phyloP scores from a whole-genome alignment of 1,140 invertebrate species.

The Hypsibius dujardini region DNA sequence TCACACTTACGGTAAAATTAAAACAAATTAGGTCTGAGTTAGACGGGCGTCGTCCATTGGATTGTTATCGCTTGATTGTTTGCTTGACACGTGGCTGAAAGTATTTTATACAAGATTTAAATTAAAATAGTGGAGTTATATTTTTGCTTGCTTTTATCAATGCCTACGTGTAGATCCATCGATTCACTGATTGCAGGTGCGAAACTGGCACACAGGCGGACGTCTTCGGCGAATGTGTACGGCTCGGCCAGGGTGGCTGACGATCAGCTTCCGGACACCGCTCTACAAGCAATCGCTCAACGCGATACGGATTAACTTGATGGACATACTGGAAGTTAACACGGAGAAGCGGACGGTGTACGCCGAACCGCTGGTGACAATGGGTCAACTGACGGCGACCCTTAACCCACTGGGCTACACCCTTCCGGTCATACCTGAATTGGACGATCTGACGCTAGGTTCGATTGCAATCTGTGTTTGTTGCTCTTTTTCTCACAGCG shows the following conservation, averaged over 20 bases:
- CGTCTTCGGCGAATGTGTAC: conserved; percentile 48
- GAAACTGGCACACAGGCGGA: conserved; percentile 44
- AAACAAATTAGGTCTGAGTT: too few species aligned
- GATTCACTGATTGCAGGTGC: conserved; percentile 36
- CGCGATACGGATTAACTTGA: conserved; percentile 52
- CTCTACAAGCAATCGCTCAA: conserved; percentile 52
- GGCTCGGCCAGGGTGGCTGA: conserved; percentile 57
- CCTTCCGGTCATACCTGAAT: conserved; percentile 55
- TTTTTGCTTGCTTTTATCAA: too few species aligned
- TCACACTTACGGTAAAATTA: too few species aligned
- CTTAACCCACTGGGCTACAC: conserved; percentile 51
- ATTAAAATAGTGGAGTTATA: too few species aligned
- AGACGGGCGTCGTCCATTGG: too few species aligned
- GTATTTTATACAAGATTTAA: conserved; percentile 18
- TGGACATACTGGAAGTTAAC: conserved; percentile 55
- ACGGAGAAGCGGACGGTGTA: conserved; percentile 44
- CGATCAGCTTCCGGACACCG: conserved; percentile 51
- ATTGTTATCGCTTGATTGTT: not conserved
- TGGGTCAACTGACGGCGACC: conserved; percentile 56
- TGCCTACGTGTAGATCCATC: too few species aligned
- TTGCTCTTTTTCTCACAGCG: conserved; percentile 15
- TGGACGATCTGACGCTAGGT: conserved; percentile 52
- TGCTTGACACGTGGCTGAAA: not conserved
- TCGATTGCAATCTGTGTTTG: conserved; percentile 12
- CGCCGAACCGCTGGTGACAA: conserved; percentile 58